A percentile compares a stretch with the other conserved stretches of the same genome.
These are phyloP conservation scores for Oryzias woworae DNA, from an alignment of 2,113 vertebrate species.

Conservation along the genomic window DNA sequence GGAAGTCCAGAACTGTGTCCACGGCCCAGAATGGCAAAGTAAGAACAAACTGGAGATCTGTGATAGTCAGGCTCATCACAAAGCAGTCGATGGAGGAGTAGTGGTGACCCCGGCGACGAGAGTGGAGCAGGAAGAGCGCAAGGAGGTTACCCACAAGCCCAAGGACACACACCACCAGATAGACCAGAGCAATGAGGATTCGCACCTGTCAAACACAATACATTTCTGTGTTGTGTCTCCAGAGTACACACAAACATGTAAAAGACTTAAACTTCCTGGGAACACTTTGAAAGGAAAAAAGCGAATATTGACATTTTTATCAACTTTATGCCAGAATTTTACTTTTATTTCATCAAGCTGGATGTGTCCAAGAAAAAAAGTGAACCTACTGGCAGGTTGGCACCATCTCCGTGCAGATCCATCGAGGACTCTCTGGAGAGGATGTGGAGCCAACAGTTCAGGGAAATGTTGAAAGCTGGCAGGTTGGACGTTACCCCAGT, in stretches of 20 bases:
- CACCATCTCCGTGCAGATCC: slow-evolving; percentile 71
- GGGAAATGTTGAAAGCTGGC: slow-evolving; percentile 66
- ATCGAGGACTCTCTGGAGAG: slow-evolving; percentile 71
- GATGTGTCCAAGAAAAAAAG: background rate
- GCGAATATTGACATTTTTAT: background rate
- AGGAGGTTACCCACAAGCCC: slow-evolving; percentile 81
- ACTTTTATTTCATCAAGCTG: background rate
- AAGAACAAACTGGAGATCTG: slow-evolving; percentile 82
- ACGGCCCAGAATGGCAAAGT: slow-evolving; percentile 83
- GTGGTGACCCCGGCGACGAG: slow-evolving; percentile 59
- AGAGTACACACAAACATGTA: background rate
- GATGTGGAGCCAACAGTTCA: slow-evolving; percentile 78
- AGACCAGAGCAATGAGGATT: slow-evolving; percentile 75
- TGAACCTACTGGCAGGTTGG: slow-evolving; percentile 65
- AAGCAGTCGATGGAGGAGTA: slow-evolving; percentile 79
- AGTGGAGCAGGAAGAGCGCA: slow-evolving; percentile 78
- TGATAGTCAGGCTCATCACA: slow-evolving; percentile 79
- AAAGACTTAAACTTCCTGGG: background rate
- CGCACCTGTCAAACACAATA: slow-evolving; percentile 58
- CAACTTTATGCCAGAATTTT: too few species aligned
- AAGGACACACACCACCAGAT: slow-evolving; percentile 78
- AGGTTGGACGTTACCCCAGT: slow-evolving; percentile 31
- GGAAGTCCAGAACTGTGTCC: slow-evolving; percentile 81
- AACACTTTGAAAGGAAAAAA: background rate
- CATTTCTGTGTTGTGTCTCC: background rate